Evolutionary conservation across 2,888 invertebrate genomes (phyloP), one percentile per base, ranked within the genome.

Genomic region (Oscheius sp.): DNA sequence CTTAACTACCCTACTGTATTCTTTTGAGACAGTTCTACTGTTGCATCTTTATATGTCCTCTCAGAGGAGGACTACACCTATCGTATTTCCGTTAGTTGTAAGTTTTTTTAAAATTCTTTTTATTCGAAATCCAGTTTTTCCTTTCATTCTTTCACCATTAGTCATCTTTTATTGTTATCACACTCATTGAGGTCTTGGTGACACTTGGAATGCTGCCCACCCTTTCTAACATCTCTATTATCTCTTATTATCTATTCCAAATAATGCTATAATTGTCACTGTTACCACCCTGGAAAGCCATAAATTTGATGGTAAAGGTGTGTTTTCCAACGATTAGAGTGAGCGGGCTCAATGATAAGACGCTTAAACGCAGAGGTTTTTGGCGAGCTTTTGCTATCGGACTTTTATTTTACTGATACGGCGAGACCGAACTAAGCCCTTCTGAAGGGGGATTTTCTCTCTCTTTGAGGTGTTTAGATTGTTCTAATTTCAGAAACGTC

Each of bases 271-370:
- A 59, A 59, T 54, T 36, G 36, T 47, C n/a, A 12, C 24, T 26
- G 20, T 59, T 59, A 24, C 26, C 59, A 59, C 59, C 59, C 30
- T 12, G 12, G n/a, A 44, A 59, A 44, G 59, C 41, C 59, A 59
- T 59, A 59, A 59, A 62, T 49, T 62, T 8, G 47, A 44, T 62
- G 49, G 62, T 62, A 62, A 62, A 62, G 49, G 62, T 62, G 62
- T 62, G 62, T 62, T 62, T 62, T 57, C 57, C 33, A 41, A 49
- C 62, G 62, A 62, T 62, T n/a, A 54, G 54, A 54, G 57, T 24
- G 59, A 54, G 20, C 30, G 44, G 44, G 14, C 44, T 59, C 41
- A 24, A 44, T 28, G 59, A 59, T 59, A 59, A 59, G 59, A 26
- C 32, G 59, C 59, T 59, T 59, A 59, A 59, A 44, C 17, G 44